Conservation (phyloP, 2,888 invertebrate genomes). For the Torymus tubicola region DNA sequence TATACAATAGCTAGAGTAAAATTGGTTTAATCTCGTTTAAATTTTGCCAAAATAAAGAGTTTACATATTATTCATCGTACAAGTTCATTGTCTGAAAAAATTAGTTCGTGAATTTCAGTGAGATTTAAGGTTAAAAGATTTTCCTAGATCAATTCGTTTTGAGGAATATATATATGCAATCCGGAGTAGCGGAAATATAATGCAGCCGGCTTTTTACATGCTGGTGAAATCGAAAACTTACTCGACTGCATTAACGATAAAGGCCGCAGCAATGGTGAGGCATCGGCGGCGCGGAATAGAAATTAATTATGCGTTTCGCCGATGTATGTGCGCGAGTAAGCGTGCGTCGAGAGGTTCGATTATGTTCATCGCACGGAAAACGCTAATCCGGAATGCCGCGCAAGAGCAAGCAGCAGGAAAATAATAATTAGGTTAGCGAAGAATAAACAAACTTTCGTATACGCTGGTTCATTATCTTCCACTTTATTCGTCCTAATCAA, state of each 20-base stretch:
- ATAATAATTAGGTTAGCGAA: constrained; percentile 16
- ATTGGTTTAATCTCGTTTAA: too few species aligned
- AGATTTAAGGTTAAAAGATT: too few species aligned
- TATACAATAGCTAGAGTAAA: too few species aligned
- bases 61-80: too few species aligned
- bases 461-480: too few species aligned
- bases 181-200: not conserved
- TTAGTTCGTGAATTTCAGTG: too few species aligned
- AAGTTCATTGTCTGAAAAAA: too few species aligned
- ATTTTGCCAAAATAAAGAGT: too few species aligned
- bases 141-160: too few species aligned
- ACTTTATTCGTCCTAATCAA: too few species aligned
- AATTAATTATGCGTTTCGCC: constrained; percentile 41
- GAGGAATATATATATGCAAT: too few species aligned
- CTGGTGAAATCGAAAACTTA: constrained; percentile 38
- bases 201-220: not conserved
- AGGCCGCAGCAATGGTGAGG: not conserved
- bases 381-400: constrained; percentile 8
- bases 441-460: not conserved
- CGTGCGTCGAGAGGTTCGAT: constrained; percentile 3
- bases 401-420: not conserved
- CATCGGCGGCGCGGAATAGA: constrained; percentile 11
- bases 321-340: not conserved
- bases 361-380: constrained; percentile 8
- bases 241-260: constrained; percentile 37